phyloP scores from a whole-genome alignment of 2,888 invertebrate genomes.

The Zygogramma bicolorata region DNA sequence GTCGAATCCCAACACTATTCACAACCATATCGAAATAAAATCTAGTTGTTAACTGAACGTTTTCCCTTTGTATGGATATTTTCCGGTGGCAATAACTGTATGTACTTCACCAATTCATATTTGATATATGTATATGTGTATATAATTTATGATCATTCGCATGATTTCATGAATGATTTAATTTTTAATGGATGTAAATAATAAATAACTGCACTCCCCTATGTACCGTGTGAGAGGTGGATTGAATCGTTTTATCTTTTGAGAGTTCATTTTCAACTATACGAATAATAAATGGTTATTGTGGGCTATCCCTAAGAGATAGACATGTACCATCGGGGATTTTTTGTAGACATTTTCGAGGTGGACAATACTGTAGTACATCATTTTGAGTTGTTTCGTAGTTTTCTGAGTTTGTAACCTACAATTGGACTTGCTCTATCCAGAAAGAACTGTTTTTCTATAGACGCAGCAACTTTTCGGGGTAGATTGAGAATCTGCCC shows the following conservation, averaged over 20 bases:
- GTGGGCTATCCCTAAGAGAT: too few species aligned
- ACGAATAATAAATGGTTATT: too few species aligned
- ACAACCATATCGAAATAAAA: neutral
- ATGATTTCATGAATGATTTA: neutral
- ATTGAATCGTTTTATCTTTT: neutral
- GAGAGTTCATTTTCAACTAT: too few species aligned
- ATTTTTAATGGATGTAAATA: neutral
- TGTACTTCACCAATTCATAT: neutral
- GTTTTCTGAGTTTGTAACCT: too few species aligned
- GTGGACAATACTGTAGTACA: too few species aligned
- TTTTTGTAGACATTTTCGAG: too few species aligned
- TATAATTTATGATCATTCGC: neutral
- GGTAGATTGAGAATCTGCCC: too few species aligned
- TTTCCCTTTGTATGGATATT: conserved; percentile 7
- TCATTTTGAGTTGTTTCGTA: too few species aligned
- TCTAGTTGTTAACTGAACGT: neutral
- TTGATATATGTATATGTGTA: conserved; percentile 9
- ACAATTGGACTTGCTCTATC: too few species aligned
- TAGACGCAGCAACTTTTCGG: too few species aligned
- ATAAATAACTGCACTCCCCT: neutral
- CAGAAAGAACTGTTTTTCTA: too few species aligned
- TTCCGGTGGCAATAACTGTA: conserved; percentile 8
- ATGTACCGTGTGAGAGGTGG: neutral
- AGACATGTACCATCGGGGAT: too few species aligned
- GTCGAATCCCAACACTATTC: neutral